Evolutionary conservation across 2,888 invertebrate species (phyloP), one percentile per base, ranked within the genome.

Genomic region (Apamea anceps): DNA sequence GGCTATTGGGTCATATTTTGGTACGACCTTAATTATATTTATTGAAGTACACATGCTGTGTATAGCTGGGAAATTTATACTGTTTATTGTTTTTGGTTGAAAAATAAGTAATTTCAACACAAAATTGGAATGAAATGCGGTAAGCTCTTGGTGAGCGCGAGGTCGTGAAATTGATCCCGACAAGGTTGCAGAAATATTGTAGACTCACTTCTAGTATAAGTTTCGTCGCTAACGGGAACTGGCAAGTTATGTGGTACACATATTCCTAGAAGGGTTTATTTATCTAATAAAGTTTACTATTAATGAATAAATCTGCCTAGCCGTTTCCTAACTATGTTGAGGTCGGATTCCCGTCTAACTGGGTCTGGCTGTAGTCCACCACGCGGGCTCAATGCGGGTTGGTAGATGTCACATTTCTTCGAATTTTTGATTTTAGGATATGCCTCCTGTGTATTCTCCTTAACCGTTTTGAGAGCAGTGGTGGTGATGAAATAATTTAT

Each of bases 21-120:
- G 89, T 84, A 79, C 76, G 87, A 81, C 90, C 91, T 91, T 90
- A 90, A 92, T 90, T 89, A 89, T 88, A 84, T 85, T 85, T 90
- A 87, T 90, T 79, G 80, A 79, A 79, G 74, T 57, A 79, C 70
- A 76, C 68, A 77, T 81, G 65, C 75, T 77, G 79, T 80, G 57
- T 67, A 63, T 45, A 62, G 45, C 72, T 32, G 66, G 73, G 4
- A 81, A 75, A 77, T 28, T 73, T 65, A 25, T 45, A 45, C 37
- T 51, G n/a, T 76, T 76, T 75, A 72, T 72, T 65, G 54, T 48
- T 75, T 79, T 62, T 28, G 45, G 42, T 63, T 74, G 66, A 37
- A 48, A 51, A 78, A 63, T 51, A 48, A 51, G 63, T 72, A 57
- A 54, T 73, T 62, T 71, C 28, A 28, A 37, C n/a, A 32, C 25